Evolutionary conservation across 2,113 vertebrate species (phyloP), one percentile per base, ranked within the genome.

Genomic region (Butorides virescens): DNA sequence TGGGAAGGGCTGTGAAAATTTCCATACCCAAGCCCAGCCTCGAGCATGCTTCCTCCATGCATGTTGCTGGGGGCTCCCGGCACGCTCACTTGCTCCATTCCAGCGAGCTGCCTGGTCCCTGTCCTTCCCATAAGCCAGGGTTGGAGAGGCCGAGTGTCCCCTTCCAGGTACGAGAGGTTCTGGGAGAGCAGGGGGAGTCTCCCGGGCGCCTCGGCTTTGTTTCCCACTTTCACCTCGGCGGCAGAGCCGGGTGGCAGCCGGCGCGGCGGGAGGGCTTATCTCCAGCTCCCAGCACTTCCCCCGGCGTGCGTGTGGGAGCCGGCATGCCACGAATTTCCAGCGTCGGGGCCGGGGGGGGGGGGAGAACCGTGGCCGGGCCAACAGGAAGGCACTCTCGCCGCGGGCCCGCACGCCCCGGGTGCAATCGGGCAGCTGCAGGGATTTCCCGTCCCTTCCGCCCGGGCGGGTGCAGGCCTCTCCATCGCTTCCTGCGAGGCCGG

Each of bases 251-350:
- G 97, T 98, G 98, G 98, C 97, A 97, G 97, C 96, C 84, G 86
- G 91, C 96, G 96, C 92, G 91, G 97, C 94, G 44, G 89, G 91
- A 87, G 77, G 44, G 97, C 99, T 98, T 99, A 99, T 99, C 99
- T 99, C 91, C 98, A 92, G 96, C 98, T 98, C 98, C 97, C 99
- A 99, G 99, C 98, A 99, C 98, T 99, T 99, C 99, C 99, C 98
- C 96, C 29, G 96, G 65, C 56, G 74, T 98, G 98, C 98, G 98
- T 98, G 97, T 98, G 97, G 96, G 98, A 99, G 98, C 97, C 97
- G 96, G 97, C 93, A 61, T 98, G 98, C 98, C 98, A 97, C 94
- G 68, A 93, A 98, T 97, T 96, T 97, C 96, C 97, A 95, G 92
- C 88, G 34, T 0, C 88, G 0, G 92, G n/a, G n/a, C n/a, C n/a